These are phyloP conservation scores for Zophobas morio DNA, from an alignment of 1,140 invertebrate species.

Conservation along the genomic window DNA sequence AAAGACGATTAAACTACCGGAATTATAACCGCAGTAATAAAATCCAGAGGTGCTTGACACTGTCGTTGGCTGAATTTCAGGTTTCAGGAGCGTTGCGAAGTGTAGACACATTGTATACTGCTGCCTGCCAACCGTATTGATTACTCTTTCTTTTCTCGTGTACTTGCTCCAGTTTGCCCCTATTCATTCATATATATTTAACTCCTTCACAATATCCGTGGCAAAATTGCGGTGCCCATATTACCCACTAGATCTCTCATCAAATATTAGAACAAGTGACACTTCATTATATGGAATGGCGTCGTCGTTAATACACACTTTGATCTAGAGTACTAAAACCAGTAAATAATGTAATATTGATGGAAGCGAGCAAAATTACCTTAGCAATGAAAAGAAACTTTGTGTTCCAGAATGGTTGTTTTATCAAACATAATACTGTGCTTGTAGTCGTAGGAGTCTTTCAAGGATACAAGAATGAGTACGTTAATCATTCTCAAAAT, in stretches of 20 bases:
- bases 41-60: constrained; percentile 42
- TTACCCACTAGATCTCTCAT: constrained; percentile 17
- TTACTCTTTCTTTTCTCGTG: constrained; percentile 29
- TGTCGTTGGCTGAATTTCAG: constrained; percentile 22
- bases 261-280: constrained; percentile 12
- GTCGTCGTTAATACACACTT: no score
- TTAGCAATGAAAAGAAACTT: no score
- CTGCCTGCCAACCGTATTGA: constrained; percentile 26
- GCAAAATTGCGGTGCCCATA: constrained; percentile 22
- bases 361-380: no score
- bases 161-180: constrained; percentile 31
- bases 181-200: constrained; percentile 29
- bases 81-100: constrained; percentile 8
- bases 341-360: no score
- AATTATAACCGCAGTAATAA: constrained; percentile 51
- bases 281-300: no score
- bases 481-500: no score
- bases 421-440: no score
- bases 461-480: no score
- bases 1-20: constrained; percentile 52
- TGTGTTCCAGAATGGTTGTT: no score
- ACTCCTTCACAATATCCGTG: constrained; percentile 10
- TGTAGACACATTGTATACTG: constrained; percentile 25
- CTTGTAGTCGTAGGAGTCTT: no score
- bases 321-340: no score